These are phyloP conservation scores for Muscidifurax raptorellus DNA, from an alignment of 1,140 invertebrate species.

Conservation along the genomic window DNA sequence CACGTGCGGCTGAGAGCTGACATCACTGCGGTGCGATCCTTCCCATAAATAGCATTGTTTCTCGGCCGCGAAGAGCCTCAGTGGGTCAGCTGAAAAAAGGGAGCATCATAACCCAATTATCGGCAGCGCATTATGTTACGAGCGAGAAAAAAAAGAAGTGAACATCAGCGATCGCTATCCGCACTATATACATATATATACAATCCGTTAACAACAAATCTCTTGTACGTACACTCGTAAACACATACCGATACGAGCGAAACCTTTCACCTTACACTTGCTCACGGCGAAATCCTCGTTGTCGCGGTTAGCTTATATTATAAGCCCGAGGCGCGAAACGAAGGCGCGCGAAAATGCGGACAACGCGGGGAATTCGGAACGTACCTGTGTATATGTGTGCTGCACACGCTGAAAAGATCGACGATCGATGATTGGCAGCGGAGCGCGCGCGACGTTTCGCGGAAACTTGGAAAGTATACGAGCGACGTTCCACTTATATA, in stretches of 20 bases:
- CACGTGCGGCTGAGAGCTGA: too few species aligned
- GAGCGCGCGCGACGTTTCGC: neutral
- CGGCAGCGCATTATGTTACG: too few species aligned
- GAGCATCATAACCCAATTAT: neutral
- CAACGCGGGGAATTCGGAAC: constrained; percentile 17
- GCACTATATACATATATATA: neutral
- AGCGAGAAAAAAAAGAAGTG: neutral
- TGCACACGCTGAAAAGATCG: neutral
- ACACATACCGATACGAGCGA: neutral
- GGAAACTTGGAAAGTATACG: constrained; percentile 31
- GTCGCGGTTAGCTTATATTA: neutral
- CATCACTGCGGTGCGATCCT: neutral
- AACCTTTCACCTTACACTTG: constrained; percentile 4
- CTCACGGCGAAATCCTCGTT: neutral
- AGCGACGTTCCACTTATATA: constrained; percentile 1
- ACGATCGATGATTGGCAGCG: constrained; percentile 25
- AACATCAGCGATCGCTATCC: neutral
- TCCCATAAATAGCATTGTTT: neutral
- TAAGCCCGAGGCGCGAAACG: neutral
- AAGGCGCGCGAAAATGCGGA: constrained; percentile 12
- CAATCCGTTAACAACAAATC: constrained; percentile 6
- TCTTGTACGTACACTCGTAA: neutral
- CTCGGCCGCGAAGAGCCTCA: neutral
- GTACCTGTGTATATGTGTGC: neutral
- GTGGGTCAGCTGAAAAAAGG: neutral